phyloP scores from a whole-genome alignment of 2,113 vertebrate genomes.

The Rhadina sibilatrix region DNA sequence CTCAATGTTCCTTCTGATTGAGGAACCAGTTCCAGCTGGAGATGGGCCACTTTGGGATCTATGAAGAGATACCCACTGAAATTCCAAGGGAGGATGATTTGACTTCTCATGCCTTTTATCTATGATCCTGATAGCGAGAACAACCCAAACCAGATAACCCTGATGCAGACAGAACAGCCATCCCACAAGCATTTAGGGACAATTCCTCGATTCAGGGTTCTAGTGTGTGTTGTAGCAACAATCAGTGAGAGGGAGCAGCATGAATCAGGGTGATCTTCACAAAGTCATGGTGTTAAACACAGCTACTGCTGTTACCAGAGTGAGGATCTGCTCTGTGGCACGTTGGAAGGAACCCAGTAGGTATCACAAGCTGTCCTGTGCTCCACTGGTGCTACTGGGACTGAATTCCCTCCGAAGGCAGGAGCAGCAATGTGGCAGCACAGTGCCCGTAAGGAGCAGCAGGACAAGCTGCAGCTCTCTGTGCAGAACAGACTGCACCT shows the following conservation, averaged over 20 bases:
- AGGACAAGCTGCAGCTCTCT: neutral
- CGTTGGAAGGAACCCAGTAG: neutral
- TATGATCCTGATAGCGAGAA: neutral
- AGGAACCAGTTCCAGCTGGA: slow-evolving; percentile 5
- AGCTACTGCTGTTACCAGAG: neutral
- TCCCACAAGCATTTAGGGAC: neutral
- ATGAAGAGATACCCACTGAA: neutral
- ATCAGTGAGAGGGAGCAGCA: neutral
- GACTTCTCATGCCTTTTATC: neutral
- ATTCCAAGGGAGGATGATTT: neutral
- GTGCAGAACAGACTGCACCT: neutral
- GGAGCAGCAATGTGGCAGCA: neutral
- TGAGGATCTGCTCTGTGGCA: neutral
- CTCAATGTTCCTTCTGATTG: neutral
- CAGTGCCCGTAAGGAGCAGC: neutral
- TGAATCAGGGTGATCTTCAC: neutral
- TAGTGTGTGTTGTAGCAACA: neutral
- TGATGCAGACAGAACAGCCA: neutral
- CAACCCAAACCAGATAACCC: neutral
- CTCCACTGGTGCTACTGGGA: neutral
- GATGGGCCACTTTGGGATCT: neutral
- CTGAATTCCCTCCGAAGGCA: neutral
- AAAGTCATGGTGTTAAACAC: neutral
- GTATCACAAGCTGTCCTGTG: neutral
- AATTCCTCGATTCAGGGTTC: neutral